These are phyloP conservation scores for Galaxias olidus DNA, from an alignment of 2,797 vertebrate species.

Conservation along the genomic window DNA sequence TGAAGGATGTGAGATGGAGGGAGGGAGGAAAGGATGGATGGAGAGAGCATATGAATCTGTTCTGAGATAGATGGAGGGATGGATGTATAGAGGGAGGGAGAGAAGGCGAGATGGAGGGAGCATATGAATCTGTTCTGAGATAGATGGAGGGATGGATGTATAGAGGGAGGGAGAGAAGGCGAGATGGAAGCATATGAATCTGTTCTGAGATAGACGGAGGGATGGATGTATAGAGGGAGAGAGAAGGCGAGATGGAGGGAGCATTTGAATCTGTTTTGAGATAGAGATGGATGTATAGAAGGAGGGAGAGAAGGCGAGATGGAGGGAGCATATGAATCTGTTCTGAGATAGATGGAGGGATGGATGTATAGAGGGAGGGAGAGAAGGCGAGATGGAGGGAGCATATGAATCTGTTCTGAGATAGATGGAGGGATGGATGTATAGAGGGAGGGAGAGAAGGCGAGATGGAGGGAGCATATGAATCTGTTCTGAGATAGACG, in stretches of 20 bases:
- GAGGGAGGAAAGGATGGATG: too few species aligned
- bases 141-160: too few species aligned
- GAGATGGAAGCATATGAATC: slow-evolving; percentile 27
- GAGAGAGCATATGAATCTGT: slow-evolving; percentile 61
- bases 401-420: too few species aligned
- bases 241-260: too few species aligned
- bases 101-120: slow-evolving; percentile 9
- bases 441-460: slow-evolving; percentile 8
- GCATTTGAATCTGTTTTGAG: slow-evolving; percentile 89
- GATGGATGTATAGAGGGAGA: slow-evolving; percentile 35
- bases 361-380: slow-evolving; percentile 8
- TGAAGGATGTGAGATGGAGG: slow-evolving; percentile 25
- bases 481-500: too few species aligned
- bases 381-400: slow-evolving; percentile 28
- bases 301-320: slow-evolving; percentile 8
- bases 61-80: slow-evolving; percentile 54
- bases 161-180: slow-evolving; percentile 26
- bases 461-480: slow-evolving; percentile 17
- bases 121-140: too few species aligned
- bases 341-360: not conserved
- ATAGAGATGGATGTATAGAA: too few species aligned
- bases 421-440: too few species aligned
- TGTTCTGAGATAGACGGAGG: too few species aligned
- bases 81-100: slow-evolving; percentile 37
- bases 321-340: too few species aligned